phyloP scores from a whole-genome alignment of 2,888 invertebrate genomes.

The Dasypolia templi region DNA sequence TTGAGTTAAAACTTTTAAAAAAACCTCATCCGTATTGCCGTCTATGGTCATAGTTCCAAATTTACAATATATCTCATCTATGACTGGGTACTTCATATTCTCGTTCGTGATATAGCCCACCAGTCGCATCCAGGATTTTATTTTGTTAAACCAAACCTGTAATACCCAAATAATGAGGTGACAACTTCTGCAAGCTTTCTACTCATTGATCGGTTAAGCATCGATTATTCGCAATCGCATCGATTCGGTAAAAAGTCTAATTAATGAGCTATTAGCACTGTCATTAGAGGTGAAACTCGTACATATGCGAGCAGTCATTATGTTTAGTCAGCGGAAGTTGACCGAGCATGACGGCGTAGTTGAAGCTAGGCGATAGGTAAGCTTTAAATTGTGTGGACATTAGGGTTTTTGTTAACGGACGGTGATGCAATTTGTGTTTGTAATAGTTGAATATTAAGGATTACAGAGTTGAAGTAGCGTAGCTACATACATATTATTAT shows the following conservation, averaged over 20 bases:
- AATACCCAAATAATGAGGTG: constrained; percentile 20
- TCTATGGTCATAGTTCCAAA: background rate
- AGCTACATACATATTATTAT: background rate
- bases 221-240: constrained; percentile 64
- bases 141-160: constrained; percentile 14
- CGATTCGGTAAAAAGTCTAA: constrained; percentile 61
- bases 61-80: background rate
- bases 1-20: too few species aligned
- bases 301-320: constrained; percentile 56
- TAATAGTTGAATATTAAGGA: background rate
- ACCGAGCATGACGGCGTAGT: constrained; percentile 17
- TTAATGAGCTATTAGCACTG: constrained; percentile 58
- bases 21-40: too few species aligned
- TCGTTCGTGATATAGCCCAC: background rate
- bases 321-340: constrained; percentile 59
- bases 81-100: background rate
- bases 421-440: constrained; percentile 23
- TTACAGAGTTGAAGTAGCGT: too few species aligned
- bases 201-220: constrained; percentile 54
- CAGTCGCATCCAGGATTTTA: constrained; percentile 20
- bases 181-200: constrained; percentile 59
- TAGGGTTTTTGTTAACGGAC: constrained; percentile 6
- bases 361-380: constrained; percentile 40
- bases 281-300: constrained; percentile 62
- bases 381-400: constrained; percentile 30